These are phyloP conservation scores for Cheilosia urbana DNA, from an alignment of 2,888 invertebrate genomes.

Conservation along the genomic window DNA sequence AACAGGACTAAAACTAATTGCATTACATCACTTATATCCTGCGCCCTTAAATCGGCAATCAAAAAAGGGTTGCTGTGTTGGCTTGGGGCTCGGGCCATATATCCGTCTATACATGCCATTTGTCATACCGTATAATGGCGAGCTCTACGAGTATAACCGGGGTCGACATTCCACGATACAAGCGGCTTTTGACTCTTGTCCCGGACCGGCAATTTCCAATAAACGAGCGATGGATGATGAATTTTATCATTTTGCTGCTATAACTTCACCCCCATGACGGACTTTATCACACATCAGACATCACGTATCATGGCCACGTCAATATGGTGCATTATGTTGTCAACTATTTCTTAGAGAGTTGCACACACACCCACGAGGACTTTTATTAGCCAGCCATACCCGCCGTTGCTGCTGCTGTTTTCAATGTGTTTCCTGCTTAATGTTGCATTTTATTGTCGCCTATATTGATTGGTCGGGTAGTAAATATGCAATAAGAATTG, in stretches of 20 bases:
- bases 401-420: conserved; percentile 27
- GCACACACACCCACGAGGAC: conserved; percentile 48
- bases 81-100: conserved; percentile 9
- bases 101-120: conserved; percentile 66
- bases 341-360: conserved; percentile 67
- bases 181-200: conserved; percentile 62
- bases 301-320: conserved; percentile 66
- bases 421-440: conserved; percentile 60
- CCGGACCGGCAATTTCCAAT: conserved; percentile 63
- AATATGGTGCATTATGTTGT: conserved; percentile 72
- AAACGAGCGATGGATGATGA: conserved; percentile 71
- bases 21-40: conserved; percentile 81
- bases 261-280: background rate
- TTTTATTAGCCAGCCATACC: conserved; percentile 58
- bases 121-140: conserved; percentile 62
- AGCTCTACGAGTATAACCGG: conserved; percentile 39
- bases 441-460: conserved; percentile 71
- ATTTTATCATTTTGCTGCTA: conserved; percentile 51
- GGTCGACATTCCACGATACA: conserved; percentile 49
- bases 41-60: conserved; percentile 73
- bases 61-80: conserved; percentile 60
- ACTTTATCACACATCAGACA: conserved; percentile 1
- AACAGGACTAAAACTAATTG: conserved; percentile 83
- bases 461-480: conserved; percentile 61
- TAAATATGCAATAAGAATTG: conserved; percentile 57